Conservation (phyloP, 2,888 invertebrate species). For the Hirtodrosophila histrioides region DNA sequence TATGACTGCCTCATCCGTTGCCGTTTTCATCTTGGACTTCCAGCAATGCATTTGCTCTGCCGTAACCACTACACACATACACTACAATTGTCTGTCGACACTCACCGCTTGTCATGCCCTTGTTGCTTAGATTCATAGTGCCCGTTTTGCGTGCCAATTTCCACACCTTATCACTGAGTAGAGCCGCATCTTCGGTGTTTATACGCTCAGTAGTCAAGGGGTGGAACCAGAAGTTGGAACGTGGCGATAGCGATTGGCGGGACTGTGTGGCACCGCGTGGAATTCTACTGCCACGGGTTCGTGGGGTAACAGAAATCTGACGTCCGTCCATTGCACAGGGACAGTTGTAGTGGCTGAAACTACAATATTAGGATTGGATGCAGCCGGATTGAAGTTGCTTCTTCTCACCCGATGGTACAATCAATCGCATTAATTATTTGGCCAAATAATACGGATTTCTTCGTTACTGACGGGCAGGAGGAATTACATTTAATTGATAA, state of each 20-base stretch:
- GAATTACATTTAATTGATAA: too few relatives aligned
- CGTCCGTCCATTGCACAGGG: slow-evolving; percentile 39
- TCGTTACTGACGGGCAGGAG: too few relatives aligned
- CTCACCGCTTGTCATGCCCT: slow-evolving; percentile 89
- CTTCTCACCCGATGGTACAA: too few relatives aligned
- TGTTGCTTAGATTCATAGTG: slow-evolving; percentile 90
- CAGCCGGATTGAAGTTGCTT: too few relatives aligned
- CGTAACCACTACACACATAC: slow-evolving; percentile 34
- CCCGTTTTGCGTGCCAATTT: slow-evolving; percentile 93
- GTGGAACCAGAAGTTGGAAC: slow-evolving; percentile 76
- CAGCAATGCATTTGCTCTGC: slow-evolving; percentile 48
- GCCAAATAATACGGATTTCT: too few relatives aligned
- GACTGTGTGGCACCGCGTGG: slow-evolving; percentile 46
- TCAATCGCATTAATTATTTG: too few relatives aligned
- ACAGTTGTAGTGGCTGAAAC: slow-evolving; percentile 39
- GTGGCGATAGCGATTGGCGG: slow-evolving; percentile 48
- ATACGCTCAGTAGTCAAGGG: slow-evolving; percentile 89
- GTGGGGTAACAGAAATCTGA: background rate
- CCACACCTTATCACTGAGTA: slow-evolving; percentile 89
- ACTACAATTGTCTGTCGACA: slow-evolving; percentile 3
- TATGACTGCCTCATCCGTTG: background rate
- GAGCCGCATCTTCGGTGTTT: slow-evolving; percentile 87
- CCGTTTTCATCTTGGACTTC: slow-evolving; percentile 31
- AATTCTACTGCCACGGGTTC: slow-evolving; percentile 42
- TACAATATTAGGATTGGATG: background rate